phyloP scores from a whole-genome alignment of 2,888 invertebrate genomes.

The Dasypolia templi region DNA sequence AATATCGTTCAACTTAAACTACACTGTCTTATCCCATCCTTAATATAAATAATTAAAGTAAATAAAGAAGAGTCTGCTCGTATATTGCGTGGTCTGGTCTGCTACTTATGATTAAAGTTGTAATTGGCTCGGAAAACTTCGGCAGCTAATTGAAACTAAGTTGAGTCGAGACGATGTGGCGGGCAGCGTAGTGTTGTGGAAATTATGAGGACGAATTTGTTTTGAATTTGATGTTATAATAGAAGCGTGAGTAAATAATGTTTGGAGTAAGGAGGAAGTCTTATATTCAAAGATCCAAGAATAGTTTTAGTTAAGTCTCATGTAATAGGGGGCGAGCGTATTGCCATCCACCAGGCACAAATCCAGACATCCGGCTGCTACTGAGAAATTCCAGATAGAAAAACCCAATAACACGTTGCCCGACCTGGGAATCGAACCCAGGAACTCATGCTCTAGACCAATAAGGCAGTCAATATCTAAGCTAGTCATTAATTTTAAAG shows the following conservation, averaged over 20 bases:
- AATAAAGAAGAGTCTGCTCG: slow-evolving; percentile 46
- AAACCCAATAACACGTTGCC: no score
- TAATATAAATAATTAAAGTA: slow-evolving; percentile 42
- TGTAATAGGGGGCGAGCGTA: no score
- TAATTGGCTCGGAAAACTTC: slow-evolving; percentile 59
- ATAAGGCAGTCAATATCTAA: neutral
- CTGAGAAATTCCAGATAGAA: no score
- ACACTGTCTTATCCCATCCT: neutral
- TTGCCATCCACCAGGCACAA: no score
- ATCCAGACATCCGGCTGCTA: no score
- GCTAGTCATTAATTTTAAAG: neutral
- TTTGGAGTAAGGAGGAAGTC: neutral
- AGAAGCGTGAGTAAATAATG: neutral
- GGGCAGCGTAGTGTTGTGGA: slow-evolving; percentile 15
- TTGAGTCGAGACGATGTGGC: slow-evolving; percentile 39
- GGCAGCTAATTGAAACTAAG: slow-evolving; percentile 66
- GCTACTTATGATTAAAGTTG: slow-evolving; percentile 60
- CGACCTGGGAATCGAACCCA: no score
- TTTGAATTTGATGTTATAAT: slow-evolving; percentile 4
- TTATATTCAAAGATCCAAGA: neutral
- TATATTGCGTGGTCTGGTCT: slow-evolving; percentile 34
- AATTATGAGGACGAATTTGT: slow-evolving; percentile 28
- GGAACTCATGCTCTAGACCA: no score
- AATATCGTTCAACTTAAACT: neutral
- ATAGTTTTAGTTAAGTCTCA: no score